phyloP scores from a whole-genome alignment of 2,113 vertebrate genomes.

The Seriola rivoliana region DNA sequence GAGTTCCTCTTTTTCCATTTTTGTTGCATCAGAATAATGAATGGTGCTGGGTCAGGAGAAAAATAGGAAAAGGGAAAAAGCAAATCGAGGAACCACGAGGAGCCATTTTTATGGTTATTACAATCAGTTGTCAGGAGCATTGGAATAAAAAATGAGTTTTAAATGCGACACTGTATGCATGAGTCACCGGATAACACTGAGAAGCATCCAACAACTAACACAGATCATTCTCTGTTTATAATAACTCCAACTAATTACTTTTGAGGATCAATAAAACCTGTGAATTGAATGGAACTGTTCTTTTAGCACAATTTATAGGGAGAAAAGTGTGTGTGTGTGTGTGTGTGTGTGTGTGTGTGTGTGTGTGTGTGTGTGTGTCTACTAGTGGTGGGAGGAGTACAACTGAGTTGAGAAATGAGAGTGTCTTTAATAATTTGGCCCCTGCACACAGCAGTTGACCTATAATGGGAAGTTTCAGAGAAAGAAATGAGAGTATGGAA shows the following conservation, averaged over 20 bases:
- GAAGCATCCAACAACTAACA: conserved; percentile 38
- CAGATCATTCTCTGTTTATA: conserved; percentile 66
- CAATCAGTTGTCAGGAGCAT: conserved; percentile 47
- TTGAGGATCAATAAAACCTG: conserved; percentile 56
- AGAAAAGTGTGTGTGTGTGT: background rate
- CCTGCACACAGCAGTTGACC: conserved; percentile 34
- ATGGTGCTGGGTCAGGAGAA: conserved; percentile 65
- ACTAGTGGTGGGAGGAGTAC: conserved; percentile 5
- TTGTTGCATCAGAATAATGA: conserved; percentile 69
- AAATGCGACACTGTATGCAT: conserved; percentile 31
- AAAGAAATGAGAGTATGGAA: conserved; percentile 28
- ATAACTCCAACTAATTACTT: conserved; percentile 73
- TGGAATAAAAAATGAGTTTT: conserved; percentile 43
- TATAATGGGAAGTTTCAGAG: conserved; percentile 3
- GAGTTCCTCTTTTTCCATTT: conserved; percentile 66
- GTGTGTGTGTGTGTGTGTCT: conserved; percentile 3
- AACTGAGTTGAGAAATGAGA: conserved; percentile 42
- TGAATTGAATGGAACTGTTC: conserved; percentile 57
- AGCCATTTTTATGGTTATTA: conserved; percentile 66
- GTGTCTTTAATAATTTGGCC: conserved; percentile 50
- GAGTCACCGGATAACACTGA: conserved; percentile 39
- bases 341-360: conserved; percentile 31
- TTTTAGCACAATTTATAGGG: conserved; percentile 57
- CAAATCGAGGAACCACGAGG: conserved; percentile 42
- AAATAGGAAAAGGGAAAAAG: conserved; percentile 2